phyloP scores from a whole-genome alignment of 2,797 vertebrate species.

The Ptychobarbus kaznakovi region DNA sequence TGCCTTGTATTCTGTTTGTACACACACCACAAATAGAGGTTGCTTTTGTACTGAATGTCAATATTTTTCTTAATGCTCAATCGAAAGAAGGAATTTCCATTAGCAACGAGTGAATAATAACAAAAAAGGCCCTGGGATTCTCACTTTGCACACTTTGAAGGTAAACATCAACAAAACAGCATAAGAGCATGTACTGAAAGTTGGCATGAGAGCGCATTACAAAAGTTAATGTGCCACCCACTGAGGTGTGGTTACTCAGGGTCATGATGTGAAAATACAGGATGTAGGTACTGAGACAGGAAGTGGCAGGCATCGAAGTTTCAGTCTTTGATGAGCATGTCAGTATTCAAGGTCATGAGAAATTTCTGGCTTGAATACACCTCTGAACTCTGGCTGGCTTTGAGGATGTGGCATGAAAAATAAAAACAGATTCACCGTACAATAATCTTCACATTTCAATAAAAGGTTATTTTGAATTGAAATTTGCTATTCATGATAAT shows the following conservation, averaged over 20 bases:
- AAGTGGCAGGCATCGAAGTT: constrained; percentile 56
- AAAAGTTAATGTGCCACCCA: constrained; percentile 28
- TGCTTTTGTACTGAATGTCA: not conserved
- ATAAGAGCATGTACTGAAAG: not conserved
- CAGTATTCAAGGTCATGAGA: constrained; percentile 58
- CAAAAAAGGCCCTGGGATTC: not conserved
- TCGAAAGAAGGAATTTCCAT: not conserved
- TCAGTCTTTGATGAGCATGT: constrained; percentile 49
- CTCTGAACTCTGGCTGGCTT: constrained; percentile 24
- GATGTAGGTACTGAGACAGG: constrained; percentile 57
- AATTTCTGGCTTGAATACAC: constrained; percentile 39
- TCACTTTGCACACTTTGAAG: not conserved
- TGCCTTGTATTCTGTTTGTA: constrained; percentile 1
- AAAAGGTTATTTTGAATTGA: not conserved
- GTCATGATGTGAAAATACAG: constrained; percentile 46
- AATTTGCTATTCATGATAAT: no score
- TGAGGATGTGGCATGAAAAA: constrained; percentile 1
- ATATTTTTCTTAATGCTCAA: not conserved
- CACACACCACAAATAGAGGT: not conserved
- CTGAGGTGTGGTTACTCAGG: constrained; percentile 34
- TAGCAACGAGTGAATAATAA: not conserved
- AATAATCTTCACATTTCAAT: not conserved
- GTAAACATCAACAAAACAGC: not conserved
- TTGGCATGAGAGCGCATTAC: not conserved
- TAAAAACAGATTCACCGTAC: not conserved